Evolutionary conservation across 2,797 vertebrate species (phyloP), one percentile per base, ranked within the genome.

Genomic region (Phoeniculus purpureus): DNA sequence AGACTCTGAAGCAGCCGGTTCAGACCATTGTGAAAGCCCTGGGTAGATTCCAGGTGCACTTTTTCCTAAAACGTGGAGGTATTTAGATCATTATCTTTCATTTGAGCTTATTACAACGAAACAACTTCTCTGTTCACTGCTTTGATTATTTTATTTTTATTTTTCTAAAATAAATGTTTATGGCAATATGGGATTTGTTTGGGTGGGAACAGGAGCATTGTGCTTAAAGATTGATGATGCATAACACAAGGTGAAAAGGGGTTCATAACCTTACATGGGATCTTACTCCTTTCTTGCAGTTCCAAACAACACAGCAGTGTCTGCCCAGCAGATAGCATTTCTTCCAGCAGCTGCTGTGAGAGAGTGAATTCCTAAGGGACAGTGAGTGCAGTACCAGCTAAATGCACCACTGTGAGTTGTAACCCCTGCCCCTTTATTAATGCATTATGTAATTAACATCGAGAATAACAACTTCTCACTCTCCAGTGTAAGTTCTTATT

Each of bases 31-130:
- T 94, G 79, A 91, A 89, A 93, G 56, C 23, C n/a, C 84, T 90
- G 90, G 88, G 45, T 89, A 83, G 52, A 72, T 66, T 95, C 90
- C 93, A 93, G 85, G 66, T 81, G 73, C 66, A 92, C 66, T 87
- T 95, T 96, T 94, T 94, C 90, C 88, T 82, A 87, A 94, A 94
- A 93, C 70, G 92, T 92, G 52, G 27, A 81, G 88, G 86, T 94
- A 91, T 92, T 94, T 90, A 90, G 90, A 94, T 90, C 62, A 77
- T 95, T 91, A 92, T 94, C 88, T 95, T 68, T 87, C 81, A 87
- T 95, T 92, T 93, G 66, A 90, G 87, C 68, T 93, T 90, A 94
- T 83, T 93, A 90, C 40, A 87, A 80, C 40, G 21, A 87, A 94
- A 80, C 48, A 21, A 76, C 48, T 71, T 81, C 85, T 90, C 65